Base-by-base conservation (phyloP, 2,113 vertebrate genomes). In the Petroica traversi region DNA sequence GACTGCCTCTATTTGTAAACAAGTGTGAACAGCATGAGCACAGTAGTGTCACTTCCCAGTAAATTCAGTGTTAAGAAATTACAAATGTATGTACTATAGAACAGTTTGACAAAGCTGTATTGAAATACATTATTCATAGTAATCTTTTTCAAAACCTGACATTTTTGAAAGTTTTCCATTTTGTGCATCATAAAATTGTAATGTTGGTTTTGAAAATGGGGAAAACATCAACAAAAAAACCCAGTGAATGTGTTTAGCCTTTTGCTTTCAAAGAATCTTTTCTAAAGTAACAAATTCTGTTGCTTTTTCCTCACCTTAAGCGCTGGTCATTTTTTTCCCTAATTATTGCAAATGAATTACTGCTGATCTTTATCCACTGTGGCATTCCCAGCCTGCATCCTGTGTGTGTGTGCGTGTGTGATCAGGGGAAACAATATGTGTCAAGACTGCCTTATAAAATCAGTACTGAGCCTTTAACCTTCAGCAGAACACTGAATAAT, bases 1-100 rank as follows among this genome's bases (percentile, higher is more conserved):
- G 63, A 96, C 98, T 97, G 75, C 97, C 96, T 98, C 98, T 97
- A 98, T 98, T 98, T 99, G 98, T 98, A 98, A 98, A 98, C 98
- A 98, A 96, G 79, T 96, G 95, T 92, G 97, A 98, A 97, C 78
- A 95, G 97, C 94, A 96, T 86, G 93, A 98, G 95, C 95, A 95
- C 98, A 98, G 98, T 98, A 98, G 96, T 98, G 98, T 98, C 98
- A 97, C 97, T 97, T 98, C 96, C 95, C 93, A 94, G 97, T 97
- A 98, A 98, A 97, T 97, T 97, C 98, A 97, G 74, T 93, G 97
- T 97, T 97, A 96, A 97, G 97, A 98, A 98, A 98, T 98, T 98
- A 98, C 98, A 98, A 97, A 97, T 95, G 82, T 93, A 97, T 97
- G 97, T 95, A 92, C 92, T 69, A 85, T 97, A 85, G 92, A 93